Conservation (phyloP, 2,888 invertebrate species). For the Cloeon dipterum region DNA sequence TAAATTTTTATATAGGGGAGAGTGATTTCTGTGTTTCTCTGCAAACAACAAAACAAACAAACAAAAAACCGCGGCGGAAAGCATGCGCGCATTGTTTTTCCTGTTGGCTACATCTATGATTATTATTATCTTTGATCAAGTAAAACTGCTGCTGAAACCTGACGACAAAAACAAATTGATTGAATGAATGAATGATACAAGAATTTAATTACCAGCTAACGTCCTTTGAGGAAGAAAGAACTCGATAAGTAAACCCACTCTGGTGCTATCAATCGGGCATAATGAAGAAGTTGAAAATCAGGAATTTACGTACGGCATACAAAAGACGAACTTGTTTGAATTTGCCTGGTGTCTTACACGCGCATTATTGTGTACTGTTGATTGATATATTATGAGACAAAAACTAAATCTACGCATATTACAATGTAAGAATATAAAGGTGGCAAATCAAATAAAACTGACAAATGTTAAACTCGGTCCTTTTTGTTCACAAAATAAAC, state of each 20-base stretch:
- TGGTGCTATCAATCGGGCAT: slow-evolving; percentile 1
- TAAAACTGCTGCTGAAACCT: too few relatives aligned
- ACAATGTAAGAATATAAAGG: too few relatives aligned
- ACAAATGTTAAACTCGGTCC: not conserved
- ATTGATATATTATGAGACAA: too few relatives aligned
- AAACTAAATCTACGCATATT: not conserved
- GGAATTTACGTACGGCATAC: not conserved
- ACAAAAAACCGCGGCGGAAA: too few relatives aligned
- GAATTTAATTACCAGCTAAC: not conserved
- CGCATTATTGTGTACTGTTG: not conserved
- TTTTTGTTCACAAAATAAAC: too few relatives aligned
- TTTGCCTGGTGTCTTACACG: not conserved
- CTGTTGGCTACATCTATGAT: too few relatives aligned
- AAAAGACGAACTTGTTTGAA: not conserved
- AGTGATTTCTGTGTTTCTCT: too few relatives aligned
- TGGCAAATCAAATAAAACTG: slow-evolving; percentile 1
- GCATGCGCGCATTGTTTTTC: too few relatives aligned
- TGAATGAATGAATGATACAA: not conserved
- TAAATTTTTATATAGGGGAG: too few relatives aligned
- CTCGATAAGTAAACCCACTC: not conserved
- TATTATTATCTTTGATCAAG: too few relatives aligned
- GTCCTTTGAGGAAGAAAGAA: not conserved
- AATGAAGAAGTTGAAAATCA: not conserved
- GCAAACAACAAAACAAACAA: too few relatives aligned
- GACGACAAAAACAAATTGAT: not conserved